Evolutionary conservation across 2,797 vertebrate species (phyloP).

Genomic region (Chlorospingus semifuscus): DNA sequence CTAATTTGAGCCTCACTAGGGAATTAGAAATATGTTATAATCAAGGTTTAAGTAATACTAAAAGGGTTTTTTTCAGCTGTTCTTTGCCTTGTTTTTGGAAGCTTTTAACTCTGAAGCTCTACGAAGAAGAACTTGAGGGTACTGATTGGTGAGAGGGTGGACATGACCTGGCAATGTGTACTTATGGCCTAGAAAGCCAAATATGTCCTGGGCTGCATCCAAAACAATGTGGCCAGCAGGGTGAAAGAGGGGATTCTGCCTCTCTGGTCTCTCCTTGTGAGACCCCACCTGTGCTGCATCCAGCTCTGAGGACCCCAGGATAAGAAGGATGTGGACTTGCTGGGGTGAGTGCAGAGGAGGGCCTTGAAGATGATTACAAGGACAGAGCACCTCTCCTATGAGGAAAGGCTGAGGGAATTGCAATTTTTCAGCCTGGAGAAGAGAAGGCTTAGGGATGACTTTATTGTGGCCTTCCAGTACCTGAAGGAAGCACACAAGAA

Average conservation of each 20-base stretch:
- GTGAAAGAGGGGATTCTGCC: background rate
- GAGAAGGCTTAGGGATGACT: background rate
- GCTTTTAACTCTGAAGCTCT: background rate
- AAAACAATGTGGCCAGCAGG: rapidly evolving
- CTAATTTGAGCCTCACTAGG: background rate
- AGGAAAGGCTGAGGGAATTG: background rate
- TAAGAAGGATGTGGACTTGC: background rate
- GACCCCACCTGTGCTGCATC: background rate
- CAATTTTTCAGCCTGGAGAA: background rate
- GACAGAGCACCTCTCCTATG: background rate
- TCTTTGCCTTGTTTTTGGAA: background rate
- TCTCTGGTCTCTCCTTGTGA: background rate
- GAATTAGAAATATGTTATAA: background rate
- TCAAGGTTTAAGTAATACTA: background rate
- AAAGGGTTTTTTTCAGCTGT: background rate
- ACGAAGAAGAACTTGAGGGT: rapidly evolving
- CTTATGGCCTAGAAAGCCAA: background rate
- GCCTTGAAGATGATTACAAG: background rate
- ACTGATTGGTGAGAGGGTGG: background rate
- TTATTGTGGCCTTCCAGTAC: background rate
- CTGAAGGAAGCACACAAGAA: background rate
- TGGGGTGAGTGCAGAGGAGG: background rate
- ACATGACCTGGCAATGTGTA: background rate
- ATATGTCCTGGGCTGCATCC: background rate
- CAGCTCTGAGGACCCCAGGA: background rate